Percentiles rank a stretch among this genome's conserved stretches.
These are phyloP conservation scores for Euborellia annulipes DNA, from an alignment of 1,140 invertebrate species.

Conservation along the genomic window DNA sequence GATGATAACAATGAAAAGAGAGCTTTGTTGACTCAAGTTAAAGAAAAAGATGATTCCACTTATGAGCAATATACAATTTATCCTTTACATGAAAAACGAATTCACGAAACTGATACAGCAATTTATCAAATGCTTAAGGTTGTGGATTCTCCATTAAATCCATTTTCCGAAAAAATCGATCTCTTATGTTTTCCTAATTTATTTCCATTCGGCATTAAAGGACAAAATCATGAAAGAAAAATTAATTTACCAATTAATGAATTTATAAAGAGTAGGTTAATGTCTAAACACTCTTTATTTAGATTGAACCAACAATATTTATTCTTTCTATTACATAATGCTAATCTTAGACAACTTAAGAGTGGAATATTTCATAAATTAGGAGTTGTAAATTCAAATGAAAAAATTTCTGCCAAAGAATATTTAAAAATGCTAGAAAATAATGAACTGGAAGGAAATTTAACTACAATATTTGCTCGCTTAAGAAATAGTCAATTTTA, in stretches of 20 bases:
- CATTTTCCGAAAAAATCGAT: conserved; percentile 15
- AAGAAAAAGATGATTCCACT: no score
- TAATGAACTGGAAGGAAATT: conserved; percentile 15
- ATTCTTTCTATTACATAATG: conserved; percentile 20
- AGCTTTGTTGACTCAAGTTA: no score
- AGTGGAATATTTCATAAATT: conserved; percentile 21
- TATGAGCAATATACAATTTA: no score
- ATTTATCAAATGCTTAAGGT: conserved; percentile 22
- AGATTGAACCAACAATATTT: conserved; percentile 20
- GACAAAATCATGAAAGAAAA: conserved; percentile 14
- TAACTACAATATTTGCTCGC: conserved; percentile 17
- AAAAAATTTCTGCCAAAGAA: conserved; percentile 15
- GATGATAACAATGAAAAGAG: no score
- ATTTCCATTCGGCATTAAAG: conserved; percentile 18
- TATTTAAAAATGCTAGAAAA: conserved; percentile 17
- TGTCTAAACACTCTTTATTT: conserved; percentile 18
- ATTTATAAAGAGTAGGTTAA: conserved; percentile 18
- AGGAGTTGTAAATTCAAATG: conserved; percentile 17
- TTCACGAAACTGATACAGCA: conserved; percentile 15
- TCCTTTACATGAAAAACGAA: conserved; percentile 19
- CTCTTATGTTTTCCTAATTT: conserved; percentile 21
- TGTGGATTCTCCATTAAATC: conserved; percentile 16
- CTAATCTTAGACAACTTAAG: conserved; percentile 18
- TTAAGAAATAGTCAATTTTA: conserved; percentile 19
- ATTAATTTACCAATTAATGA: conserved; percentile 15